Evolutionary conservation across 1,140 invertebrate species (phyloP), one percentile per base, ranked within the genome.

Genomic region (Anastrepha ludens): DNA sequence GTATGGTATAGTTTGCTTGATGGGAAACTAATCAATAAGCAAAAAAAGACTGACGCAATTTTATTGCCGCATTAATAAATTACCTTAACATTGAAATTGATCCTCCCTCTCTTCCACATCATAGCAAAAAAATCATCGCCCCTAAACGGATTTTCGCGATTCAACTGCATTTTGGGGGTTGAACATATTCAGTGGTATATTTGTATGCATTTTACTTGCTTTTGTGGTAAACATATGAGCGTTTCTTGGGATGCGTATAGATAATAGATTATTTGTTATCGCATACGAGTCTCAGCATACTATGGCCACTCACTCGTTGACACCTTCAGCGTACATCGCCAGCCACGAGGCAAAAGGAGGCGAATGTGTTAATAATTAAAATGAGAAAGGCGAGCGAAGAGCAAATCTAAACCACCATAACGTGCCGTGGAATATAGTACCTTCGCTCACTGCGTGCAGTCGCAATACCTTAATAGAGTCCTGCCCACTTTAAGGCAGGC

Each of bases 11-110:
- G 64, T 65, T 20, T 15, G 64, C 50, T 17, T 41, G 65, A 39
- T 15, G 29, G 41, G 4, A 70, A 70, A 13, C 29, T 39, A 41
- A 5, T 9, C 15, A 47, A 44, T 70, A 70, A 17, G 13, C 65
- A 5, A 11, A 47, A 4, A 41, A 39, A 39, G 67, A 74, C 4
- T 74, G 39, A 17, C 29, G 81, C 81, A n/a, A 85, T 59, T 55
- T 85, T 85, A 85, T 13, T 85, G 20, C 20, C 20, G n/a, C 81
- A 85, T 59, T 85, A 85, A 85, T 85, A 85, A 85, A 85, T 85
- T 85, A 85, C 86, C 39, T 86, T 50, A 13, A 86, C 60, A 62
- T 85, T 58, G 81, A 39, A 58, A 39, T 60, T 3, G 81, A 59
- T 50, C 78, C 47, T 85, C 78, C 78, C 41, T 15, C 67, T 67